phyloP scores from a whole-genome alignment of 1,140 invertebrate genomes.

The Leptinotarsa defecta region DNA sequence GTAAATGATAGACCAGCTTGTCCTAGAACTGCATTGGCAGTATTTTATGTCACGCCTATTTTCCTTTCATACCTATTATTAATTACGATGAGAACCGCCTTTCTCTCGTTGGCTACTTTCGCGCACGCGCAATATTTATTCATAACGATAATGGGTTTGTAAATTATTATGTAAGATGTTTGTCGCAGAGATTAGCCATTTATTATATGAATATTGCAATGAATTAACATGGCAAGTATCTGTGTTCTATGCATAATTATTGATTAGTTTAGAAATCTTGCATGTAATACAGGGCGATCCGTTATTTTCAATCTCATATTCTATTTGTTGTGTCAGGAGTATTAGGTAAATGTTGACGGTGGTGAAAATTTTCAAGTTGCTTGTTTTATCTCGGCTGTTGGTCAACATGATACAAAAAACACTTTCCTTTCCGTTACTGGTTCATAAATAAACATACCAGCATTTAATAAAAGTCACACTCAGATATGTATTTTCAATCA shows the following conservation, averaged over 20 bases:
- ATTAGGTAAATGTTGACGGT: too few relatives aligned
- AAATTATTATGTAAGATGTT: constrained; percentile 3
- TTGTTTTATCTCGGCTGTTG: too few relatives aligned
- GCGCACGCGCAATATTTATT: constrained; percentile 2
- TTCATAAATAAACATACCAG: too few relatives aligned
- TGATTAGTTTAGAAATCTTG: background rate
- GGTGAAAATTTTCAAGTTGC: too few relatives aligned
- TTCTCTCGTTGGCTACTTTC: constrained; percentile 1
- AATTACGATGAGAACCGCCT: background rate
- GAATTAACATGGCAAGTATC: background rate
- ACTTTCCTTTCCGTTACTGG: too few relatives aligned
- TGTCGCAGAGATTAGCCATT: background rate
- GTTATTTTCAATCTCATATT: too few relatives aligned
- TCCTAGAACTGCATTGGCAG: constrained; percentile 7
- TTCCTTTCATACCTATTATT: constrained; percentile 6
- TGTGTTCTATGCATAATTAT: constrained; percentile 1
- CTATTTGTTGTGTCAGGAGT: too few relatives aligned
- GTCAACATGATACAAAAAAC: too few relatives aligned
- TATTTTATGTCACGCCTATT: constrained; percentile 8
- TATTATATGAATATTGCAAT: background rate
- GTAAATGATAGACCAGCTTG: background rate
- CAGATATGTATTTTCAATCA: too few relatives aligned
- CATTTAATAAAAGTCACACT: too few relatives aligned
- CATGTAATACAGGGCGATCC: too few relatives aligned
- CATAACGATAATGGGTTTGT: background rate